Conservation (phyloP, 2,888 invertebrate genomes). For the Heliconius aoede region DNA sequence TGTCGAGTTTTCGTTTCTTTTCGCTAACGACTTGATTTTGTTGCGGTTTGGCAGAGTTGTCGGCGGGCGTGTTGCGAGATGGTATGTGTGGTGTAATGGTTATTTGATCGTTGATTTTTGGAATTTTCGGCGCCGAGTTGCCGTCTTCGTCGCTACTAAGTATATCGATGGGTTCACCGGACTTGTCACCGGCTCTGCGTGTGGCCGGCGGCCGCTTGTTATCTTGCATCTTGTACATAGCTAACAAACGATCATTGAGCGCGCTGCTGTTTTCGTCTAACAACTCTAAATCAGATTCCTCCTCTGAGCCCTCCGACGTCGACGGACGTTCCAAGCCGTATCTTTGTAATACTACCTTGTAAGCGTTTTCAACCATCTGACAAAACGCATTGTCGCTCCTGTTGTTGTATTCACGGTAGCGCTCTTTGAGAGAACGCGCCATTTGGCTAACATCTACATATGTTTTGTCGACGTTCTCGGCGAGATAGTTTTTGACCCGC, state of each 20-base stretch:
- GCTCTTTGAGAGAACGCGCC: conserved; percentile 90
- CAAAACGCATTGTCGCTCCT: conserved; percentile 92
- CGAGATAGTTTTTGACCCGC: conserved; percentile 89
- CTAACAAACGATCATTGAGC: conserved; percentile 82
- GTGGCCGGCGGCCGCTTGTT: conserved; percentile 73
- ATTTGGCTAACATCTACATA: conserved; percentile 93
- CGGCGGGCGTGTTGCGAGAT: conserved; percentile 58
- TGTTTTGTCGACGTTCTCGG: conserved; percentile 90
- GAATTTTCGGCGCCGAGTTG: conserved; percentile 73
- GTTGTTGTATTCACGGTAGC: conserved; percentile 89
- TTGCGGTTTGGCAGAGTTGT: conserved; percentile 57
- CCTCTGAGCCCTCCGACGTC: conserved; percentile 84
- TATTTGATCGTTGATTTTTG: conserved; percentile 79
- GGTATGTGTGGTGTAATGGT: conserved; percentile 79
- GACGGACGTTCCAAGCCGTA: conserved; percentile 86
- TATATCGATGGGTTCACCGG: conserved; percentile 78
- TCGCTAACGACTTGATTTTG: conserved; percentile 62
- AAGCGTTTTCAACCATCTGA: conserved; percentile 89
- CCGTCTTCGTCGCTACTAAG: conserved; percentile 76
- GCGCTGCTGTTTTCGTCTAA: conserved; percentile 92
- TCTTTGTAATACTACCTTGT: conserved; percentile 88
- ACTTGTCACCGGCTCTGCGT: conserved; percentile 68
- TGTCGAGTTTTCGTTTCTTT: conserved; percentile 72
- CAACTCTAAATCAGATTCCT: conserved; percentile 87
- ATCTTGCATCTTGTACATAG: conserved; percentile 80